Conservation (phyloP, 2,888 invertebrate species). For the Noctua janthina region DNA sequence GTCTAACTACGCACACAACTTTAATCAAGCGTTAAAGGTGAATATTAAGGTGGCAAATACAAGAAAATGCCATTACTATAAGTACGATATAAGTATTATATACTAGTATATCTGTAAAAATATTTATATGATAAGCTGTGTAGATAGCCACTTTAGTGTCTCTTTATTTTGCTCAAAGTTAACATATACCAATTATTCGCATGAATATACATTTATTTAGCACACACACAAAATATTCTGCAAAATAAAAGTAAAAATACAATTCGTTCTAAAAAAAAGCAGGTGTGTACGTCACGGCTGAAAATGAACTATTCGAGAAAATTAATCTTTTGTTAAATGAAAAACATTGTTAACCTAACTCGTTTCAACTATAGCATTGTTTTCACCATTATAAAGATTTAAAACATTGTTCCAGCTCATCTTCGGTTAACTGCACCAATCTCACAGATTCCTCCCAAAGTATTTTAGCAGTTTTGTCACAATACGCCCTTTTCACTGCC, state of each 20-base stretch:
- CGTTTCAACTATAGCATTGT: neutral
- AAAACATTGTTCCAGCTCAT: slow-evolving; percentile 90
- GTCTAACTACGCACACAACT: slow-evolving; percentile 8
- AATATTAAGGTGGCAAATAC: slow-evolving; percentile 7
- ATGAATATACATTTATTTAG: neutral
- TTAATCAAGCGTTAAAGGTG: slow-evolving; percentile 3
- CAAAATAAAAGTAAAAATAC: neutral
- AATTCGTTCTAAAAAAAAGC: neutral
- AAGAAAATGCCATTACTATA: neutral
- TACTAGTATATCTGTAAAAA: neutral
- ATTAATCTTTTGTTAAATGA: neutral
- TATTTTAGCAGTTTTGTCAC: slow-evolving; percentile 92
- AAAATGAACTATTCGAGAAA: neutral
- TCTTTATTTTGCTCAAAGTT: neutral
- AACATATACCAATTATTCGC: neutral
- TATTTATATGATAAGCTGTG: neutral
- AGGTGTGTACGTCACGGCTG: neutral
- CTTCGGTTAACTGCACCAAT: slow-evolving; percentile 90
- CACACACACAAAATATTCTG: neutral
- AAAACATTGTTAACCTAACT: neutral
- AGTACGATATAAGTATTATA: neutral
- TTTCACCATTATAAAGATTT: slow-evolving; percentile 3
- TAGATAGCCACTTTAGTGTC: neutral
- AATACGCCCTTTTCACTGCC: slow-evolving; percentile 89
- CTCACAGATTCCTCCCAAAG: slow-evolving; percentile 94